phyloP scores from a whole-genome alignment of 2,888 invertebrate genomes.

The Hyalella azteca region DNA sequence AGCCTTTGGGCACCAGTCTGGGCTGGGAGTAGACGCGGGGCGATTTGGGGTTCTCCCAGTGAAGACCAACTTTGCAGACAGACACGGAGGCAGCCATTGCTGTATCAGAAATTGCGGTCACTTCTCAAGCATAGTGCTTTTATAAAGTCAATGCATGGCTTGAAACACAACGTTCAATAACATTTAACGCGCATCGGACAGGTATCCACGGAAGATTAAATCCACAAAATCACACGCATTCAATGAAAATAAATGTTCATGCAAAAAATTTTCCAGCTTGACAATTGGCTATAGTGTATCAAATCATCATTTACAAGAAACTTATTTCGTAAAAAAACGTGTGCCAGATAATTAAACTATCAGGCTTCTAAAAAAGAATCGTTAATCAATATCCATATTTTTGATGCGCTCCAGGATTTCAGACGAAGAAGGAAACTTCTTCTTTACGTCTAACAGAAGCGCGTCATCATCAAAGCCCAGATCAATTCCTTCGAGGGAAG shows the following conservation, averaged over 20 bases:
- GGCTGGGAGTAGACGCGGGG: conserved; percentile 50
- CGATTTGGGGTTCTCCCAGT: conserved; percentile 54
- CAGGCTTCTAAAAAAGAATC: not conserved
- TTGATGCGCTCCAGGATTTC: conserved; percentile 57
- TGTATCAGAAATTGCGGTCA: conserved; percentile 11
- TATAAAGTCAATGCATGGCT: too few species aligned
- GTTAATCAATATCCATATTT: conserved; percentile 51
- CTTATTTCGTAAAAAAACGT: not conserved
- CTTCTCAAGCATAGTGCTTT: too few species aligned
- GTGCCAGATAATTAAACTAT: not conserved
- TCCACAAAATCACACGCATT: not conserved
- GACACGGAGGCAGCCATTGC: conserved; percentile 48
- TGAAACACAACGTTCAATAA: too few species aligned
- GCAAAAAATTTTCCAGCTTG: conserved; percentile 5
- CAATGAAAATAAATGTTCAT: not conserved
- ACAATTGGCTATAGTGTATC: not conserved
- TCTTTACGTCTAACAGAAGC: conserved; percentile 47
- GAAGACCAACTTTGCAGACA: conserved; percentile 55
- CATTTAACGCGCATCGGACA: too few species aligned
- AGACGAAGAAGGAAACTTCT: conserved; percentile 53
- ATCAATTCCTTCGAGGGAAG: conserved; percentile 19
- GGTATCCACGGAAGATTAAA: not conserved
- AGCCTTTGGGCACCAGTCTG: conserved; percentile 41
- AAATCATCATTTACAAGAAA: not conserved
- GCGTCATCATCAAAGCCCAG: conserved; percentile 46